These are phyloP conservation scores for Streptopelia turtur DNA, from an alignment of 2,797 vertebrate genomes.

Conservation along the genomic window DNA sequence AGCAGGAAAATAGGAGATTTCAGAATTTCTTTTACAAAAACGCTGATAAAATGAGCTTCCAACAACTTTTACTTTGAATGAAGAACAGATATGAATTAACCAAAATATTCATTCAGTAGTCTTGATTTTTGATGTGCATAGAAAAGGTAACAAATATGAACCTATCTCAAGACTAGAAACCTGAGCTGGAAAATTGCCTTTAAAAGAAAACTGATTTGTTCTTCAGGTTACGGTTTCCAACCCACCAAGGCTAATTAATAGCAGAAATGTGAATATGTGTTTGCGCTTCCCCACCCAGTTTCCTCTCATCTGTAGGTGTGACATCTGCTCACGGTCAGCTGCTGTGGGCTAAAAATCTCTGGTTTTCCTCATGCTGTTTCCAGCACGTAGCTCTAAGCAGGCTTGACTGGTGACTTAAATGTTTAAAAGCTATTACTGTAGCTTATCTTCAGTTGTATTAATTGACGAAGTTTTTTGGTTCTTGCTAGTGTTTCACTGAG, in stretches of 20 bases:
- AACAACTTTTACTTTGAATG: not conserved
- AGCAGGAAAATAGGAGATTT: not conserved
- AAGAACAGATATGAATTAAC: not conserved
- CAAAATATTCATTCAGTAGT: not conserved
- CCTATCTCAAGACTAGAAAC: not conserved
- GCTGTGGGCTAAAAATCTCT: not conserved
- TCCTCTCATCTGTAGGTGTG: not conserved
- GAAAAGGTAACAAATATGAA: not conserved
- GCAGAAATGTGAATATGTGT: not conserved
- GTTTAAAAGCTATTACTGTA: constrained; percentile 14
- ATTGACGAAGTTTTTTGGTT: not conserved
- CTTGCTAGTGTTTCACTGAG: not conserved
- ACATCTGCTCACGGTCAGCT: not conserved
- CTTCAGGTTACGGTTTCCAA: not conserved
- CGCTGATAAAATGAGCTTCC: not conserved
- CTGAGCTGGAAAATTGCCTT: not conserved
- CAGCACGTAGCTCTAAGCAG: not conserved
- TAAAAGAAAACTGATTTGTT: not conserved
- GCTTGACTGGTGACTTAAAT: not conserved
- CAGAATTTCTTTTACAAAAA: not conserved
- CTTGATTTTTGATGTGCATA: not conserved
- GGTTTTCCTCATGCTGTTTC: not conserved
- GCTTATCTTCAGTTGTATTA: not conserved
- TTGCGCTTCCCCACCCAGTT: not conserved
- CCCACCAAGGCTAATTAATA: not conserved